Base-by-base conservation (phyloP, 2,888 invertebrate genomes). In the Trichopria drosophilae region DNA sequence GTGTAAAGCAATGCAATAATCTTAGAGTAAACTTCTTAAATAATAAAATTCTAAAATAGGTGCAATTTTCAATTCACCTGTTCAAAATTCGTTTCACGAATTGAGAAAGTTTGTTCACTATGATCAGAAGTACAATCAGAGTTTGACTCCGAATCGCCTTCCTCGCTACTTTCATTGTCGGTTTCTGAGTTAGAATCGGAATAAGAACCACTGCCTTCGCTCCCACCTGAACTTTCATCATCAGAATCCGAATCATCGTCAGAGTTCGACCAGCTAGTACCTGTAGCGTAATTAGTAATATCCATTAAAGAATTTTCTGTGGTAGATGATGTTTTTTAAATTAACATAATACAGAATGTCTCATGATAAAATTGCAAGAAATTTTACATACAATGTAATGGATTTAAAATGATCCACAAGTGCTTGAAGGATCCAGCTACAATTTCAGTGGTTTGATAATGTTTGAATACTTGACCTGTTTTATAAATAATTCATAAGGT, bases 81-180 rank as follows among this genome's bases (percentile, higher is more conserved):
- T 54, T 78, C 77, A 63, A 77, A 77, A 68, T 79, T 76, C 28
- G 79, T 76, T 66, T 79, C 78, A 46, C 77, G 70, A 59, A 78
- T 78, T 16, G 79, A 77, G 60, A 78, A 78, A 10, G 76, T 77
- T 62, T 76, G 76, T 57, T 75, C 73, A 61, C 76, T 75, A 41
- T 72, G 71, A 42, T 76, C 77, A 6, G 77, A 76, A n/a, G 77
- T 78, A 61, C 77, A 79, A 61, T 80, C 77, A 7, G 79, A 77
- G 69, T 76, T 75, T 19, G 76, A 76, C 54, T 67, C 74, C n/a
- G 69, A 68, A 35, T 71, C 71, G 15, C 68, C 72, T 20, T 66
- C 72, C 15, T 67, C 72, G 35, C 72, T 74, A 43, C 71, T 73
- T n/a, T 74, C 74, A 60, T 73, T 73, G 42, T 74, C 74, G 19